These are phyloP conservation scores for Scaptomyza pallida DNA, from an alignment of 1,140 invertebrate genomes.

Conservation along the genomic window DNA sequence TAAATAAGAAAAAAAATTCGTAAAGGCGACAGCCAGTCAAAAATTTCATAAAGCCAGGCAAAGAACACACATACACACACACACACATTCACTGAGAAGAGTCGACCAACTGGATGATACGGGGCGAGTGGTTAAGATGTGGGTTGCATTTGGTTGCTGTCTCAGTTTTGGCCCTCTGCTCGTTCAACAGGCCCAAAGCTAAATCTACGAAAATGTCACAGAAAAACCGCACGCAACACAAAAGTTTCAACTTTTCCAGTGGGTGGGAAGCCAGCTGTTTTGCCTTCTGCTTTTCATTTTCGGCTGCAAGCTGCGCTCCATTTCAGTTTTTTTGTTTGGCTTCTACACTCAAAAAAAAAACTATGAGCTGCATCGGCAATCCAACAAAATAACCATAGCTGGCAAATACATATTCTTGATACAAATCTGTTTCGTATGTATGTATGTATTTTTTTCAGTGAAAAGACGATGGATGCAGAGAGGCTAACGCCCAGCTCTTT, in stretches of 20 bases:
- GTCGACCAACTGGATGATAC: slow-evolving; percentile 16
- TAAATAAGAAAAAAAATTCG: background rate
- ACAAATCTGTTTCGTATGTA: background rate
- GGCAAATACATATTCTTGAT: too few species aligned
- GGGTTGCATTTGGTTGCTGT: background rate
- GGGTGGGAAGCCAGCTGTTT: slow-evolving; percentile 39
- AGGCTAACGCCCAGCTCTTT: slow-evolving; percentile 28
- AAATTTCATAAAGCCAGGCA: slow-evolving; percentile 42
- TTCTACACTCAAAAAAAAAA: background rate
- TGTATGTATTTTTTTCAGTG: background rate
- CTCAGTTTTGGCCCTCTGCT: slow-evolving; percentile 2
- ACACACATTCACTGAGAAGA: background rate
- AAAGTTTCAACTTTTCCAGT: slow-evolving; percentile 59
- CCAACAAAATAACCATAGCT: background rate
- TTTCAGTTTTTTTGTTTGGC: slow-evolving; percentile 55
- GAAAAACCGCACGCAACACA: slow-evolving; percentile 65
- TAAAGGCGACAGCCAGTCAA: slow-evolving; percentile 11
- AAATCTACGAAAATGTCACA: slow-evolving; percentile 66
- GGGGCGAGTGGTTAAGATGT: background rate
- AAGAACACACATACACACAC: slow-evolving; percentile 12
- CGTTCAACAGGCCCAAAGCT: slow-evolving; percentile 16
- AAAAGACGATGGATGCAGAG: background rate
- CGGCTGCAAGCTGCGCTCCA: slow-evolving; percentile 48
- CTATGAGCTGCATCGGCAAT: background rate
- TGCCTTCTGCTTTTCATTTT: slow-evolving; percentile 33